Percentiles rank a stretch among this genome's conserved stretches.
Evolutionary conservation across 2,888 invertebrate species (phyloP).

Genomic region (Tinea semifulvella): DNA sequence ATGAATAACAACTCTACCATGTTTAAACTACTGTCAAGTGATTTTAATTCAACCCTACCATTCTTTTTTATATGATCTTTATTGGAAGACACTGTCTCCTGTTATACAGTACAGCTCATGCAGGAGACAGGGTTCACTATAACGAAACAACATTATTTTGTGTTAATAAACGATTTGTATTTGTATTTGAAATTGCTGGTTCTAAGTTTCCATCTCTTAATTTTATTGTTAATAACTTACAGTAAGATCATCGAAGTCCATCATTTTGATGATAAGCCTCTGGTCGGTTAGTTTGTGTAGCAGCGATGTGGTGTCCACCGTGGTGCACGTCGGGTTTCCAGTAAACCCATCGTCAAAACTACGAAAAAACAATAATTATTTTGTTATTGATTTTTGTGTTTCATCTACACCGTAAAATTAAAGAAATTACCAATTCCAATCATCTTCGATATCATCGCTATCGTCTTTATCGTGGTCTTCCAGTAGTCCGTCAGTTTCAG

Average conservation of each 20-base stretch:
- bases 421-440: conserved; percentile 51
- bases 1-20: no score
- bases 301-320: conserved; percentile 33
- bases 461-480: conserved; percentile 37
- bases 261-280: conserved; percentile 70
- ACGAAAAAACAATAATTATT: not conserved
- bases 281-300: conserved; percentile 73
- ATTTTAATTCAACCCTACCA: no score
- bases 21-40: no score
- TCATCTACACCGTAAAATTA: not conserved
- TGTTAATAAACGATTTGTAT: no score
- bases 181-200: not conserved
- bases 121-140: no score
- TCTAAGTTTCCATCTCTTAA: no score
- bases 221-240: conserved; percentile 27
- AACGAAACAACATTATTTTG: no score
- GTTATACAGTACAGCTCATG: no score
- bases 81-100: no score
- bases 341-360: conserved; percentile 64
- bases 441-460: conserved; percentile 42
- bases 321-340: conserved; percentile 16
- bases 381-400: not conserved
- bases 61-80: no score
- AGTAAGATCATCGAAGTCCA: conserved; percentile 70
- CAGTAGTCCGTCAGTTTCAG: conserved; percentile 39